A percentile compares a stretch with the other conserved stretches of the same genome.
phyloP scores from a whole-genome alignment of 2,113 vertebrate species.

The Nycticorax nycticorax region DNA sequence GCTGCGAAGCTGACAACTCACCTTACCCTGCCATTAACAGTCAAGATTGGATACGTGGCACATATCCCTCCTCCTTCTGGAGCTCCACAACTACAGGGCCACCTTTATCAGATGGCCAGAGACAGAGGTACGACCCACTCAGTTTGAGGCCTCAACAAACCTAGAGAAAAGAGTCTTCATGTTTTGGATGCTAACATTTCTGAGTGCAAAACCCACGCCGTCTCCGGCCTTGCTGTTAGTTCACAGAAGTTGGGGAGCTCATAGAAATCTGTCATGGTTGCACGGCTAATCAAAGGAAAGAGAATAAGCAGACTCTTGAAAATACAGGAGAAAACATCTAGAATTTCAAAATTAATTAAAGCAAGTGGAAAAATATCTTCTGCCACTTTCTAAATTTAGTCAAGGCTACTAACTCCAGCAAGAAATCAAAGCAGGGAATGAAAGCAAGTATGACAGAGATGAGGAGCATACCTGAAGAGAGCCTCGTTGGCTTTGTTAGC shows the following conservation, averaged over 20 bases:
- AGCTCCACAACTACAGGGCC: neutral
- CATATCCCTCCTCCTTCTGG: neutral
- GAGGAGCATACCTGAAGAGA: neutral
- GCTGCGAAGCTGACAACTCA: neutral
- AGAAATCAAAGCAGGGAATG: neutral
- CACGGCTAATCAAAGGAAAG: neutral
- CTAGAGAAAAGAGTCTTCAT: neutral
- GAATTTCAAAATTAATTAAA: neutral
- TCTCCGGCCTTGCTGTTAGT: neutral
- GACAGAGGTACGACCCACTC: neutral
- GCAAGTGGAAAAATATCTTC: neutral
- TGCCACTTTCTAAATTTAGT: neutral
- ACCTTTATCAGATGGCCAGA: neutral
- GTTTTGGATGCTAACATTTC: neutral
- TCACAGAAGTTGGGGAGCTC: neutral
- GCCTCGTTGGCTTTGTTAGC: neutral
- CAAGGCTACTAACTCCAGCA: neutral
- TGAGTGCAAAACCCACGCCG: neutral
- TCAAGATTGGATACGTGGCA: neutral
- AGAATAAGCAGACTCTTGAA: neutral
- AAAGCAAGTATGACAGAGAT: neutral
- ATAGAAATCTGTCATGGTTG: neutral
- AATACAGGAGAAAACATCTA: neutral
- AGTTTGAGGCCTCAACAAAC: neutral
- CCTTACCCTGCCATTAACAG: neutral